Evolutionary conservation across 2,113 vertebrate species (phyloP).

Genomic region (Antechinus stuartii): DNA sequence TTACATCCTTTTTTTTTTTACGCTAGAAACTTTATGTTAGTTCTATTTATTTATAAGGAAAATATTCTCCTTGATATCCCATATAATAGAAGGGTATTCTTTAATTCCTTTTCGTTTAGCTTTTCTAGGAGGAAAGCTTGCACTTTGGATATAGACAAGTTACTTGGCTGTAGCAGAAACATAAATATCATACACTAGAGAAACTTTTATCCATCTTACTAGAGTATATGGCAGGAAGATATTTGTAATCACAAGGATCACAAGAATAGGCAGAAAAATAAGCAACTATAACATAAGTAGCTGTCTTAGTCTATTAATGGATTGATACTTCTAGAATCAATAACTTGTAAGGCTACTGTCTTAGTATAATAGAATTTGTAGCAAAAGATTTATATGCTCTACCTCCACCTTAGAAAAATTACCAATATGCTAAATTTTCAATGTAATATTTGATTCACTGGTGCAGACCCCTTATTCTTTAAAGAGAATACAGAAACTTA

Average conservation of each 20-base stretch:
- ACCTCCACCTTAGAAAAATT: not conserved
- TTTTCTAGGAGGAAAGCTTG: not conserved
- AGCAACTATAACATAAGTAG: not conserved
- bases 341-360: not conserved
- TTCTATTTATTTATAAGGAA: not conserved
- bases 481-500: conserved; percentile 7
- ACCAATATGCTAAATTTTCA: not conserved
- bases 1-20: not conserved
- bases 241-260: not conserved
- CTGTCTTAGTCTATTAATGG: not conserved
- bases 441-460: not conserved
- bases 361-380: not conserved
- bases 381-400: not conserved
- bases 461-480: not conserved
- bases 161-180: not conserved
- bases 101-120: not conserved
- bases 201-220: conserved; percentile 6
- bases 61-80: not conserved
- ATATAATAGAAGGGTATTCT: not conserved
- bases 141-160: not conserved
- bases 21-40: not conserved
- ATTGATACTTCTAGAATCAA: not conserved
- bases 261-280: not conserved
- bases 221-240: not conserved
- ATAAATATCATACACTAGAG: not conserved